Evolutionary conservation across 1,140 invertebrate species (phyloP), one percentile per base, ranked within the genome.

Genomic region (Pseudomyrmex flavicornis): DNA sequence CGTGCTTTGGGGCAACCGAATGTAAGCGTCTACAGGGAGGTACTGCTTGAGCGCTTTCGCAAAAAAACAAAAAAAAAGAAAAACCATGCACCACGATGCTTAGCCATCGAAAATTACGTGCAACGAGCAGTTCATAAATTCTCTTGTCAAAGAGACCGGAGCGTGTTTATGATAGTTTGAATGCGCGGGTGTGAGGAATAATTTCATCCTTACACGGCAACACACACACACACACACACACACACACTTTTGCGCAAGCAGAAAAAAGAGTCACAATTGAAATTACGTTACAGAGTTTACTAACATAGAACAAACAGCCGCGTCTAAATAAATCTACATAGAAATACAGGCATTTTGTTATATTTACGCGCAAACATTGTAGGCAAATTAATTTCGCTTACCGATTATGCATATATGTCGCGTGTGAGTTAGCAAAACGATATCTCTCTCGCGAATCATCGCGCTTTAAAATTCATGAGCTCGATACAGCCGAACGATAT

Each of bases 391-490:
- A 80, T 80, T 59, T 61, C 66, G 44, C 65, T 35, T 22, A 20
- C 8, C n/a, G 4, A 80, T 80, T 80, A 69, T 80, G 50, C 15
- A 35, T 35, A 35, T 35, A 35, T 35, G 35, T 35, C 35, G 35
- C 35, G 20, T 22, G 20, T 52, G 68, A 80, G 76, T 72, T 72
- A 80, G 20, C 76, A 12, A 58, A 72, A 80, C 70, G 65, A 72
- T 70, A 61, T 70, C 54, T 70, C 76, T 72, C 76, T 72, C 54
- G 76, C 68, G 66, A 80, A 72, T 80, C 76, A 80, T 80, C 76
- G 66, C 54, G 44, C 76, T 80, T 80, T 80, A 80, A 80, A 80
- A 80, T 80, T 80, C 76, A 80, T 80, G 76, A 80, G 66, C 54
- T 17, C 54, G 65, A 69, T 79, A 70, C 52, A n/a, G 35, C 22